Evolutionary conservation across 2,888 invertebrate genomes (phyloP).

Genomic region (Conistra vaccinii): DNA sequence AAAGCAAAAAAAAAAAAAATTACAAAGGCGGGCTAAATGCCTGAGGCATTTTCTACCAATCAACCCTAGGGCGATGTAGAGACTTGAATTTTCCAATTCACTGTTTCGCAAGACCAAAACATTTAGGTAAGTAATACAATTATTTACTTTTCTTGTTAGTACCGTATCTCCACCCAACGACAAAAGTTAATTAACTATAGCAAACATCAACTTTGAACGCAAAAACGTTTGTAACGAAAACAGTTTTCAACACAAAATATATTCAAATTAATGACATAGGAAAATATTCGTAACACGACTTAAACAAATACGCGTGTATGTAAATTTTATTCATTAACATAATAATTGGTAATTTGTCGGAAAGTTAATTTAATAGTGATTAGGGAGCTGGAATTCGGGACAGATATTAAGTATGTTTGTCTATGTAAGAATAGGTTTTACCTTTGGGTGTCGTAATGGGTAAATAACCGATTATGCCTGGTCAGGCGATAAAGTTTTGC

Average conservation of each 20-base stretch:
- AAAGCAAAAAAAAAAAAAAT: too few relatives aligned
- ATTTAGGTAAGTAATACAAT: neutral
- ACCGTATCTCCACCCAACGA: conserved; percentile 1
- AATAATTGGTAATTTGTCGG: conserved; percentile 59
- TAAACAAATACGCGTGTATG: conserved; percentile 54
- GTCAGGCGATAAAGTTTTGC: conserved; percentile 29
- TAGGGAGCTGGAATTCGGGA: conserved; percentile 38
- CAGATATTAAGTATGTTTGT: conserved; percentile 43
- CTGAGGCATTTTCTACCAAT: too few relatives aligned
- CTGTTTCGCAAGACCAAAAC: neutral
- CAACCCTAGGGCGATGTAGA: too few relatives aligned
- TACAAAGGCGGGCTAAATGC: too few relatives aligned
- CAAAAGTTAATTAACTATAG: conserved; percentile 45
- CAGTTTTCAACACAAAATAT: conserved; percentile 52
- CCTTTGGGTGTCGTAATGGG: conserved; percentile 24
- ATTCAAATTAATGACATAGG: conserved; percentile 56
- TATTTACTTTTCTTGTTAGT: conserved; percentile 20
- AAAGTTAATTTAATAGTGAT: conserved; percentile 55
- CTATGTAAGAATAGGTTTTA: too few relatives aligned
- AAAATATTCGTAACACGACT: conserved; percentile 43
- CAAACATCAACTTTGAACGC: conserved; percentile 38
- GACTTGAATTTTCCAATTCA: neutral
- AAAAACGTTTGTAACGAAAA: conserved; percentile 40
- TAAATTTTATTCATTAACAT: conserved; percentile 53
- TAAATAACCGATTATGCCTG: conserved; percentile 36